These are phyloP conservation scores for Sebastes alutus DNA, from an alignment of 2,797 vertebrate species.

Conservation along the genomic window DNA sequence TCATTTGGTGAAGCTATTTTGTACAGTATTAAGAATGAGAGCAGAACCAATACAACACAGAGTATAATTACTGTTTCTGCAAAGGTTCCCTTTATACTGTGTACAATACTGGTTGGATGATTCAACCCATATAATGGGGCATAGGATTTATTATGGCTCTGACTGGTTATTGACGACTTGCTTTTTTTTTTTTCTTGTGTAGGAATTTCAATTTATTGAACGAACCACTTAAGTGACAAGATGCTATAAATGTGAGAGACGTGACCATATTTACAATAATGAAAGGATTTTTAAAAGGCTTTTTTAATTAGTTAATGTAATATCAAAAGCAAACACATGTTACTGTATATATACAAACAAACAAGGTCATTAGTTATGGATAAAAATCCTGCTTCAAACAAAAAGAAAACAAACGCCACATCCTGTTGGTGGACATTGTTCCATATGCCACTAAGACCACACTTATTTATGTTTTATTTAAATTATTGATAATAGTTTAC, in stretches of 20 bases:
- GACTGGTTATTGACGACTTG: neutral
- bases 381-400: neutral
- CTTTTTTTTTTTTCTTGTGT: neutral
- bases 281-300: neutral
- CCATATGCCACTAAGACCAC: neutral
- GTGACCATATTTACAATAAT: neutral
- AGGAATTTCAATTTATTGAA: neutral
- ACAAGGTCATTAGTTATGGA: neutral
- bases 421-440: neutral
- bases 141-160: neutral
- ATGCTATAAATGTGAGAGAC: neutral
- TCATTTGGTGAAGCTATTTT: neutral
- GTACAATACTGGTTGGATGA: neutral
- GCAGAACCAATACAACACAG: neutral
- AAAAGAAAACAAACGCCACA: neutral
- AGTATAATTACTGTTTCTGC: neutral
- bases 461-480: neutral
- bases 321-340: neutral
- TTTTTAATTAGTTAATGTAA: neutral
- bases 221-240: neutral
- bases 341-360: neutral
- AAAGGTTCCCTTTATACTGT: neutral
- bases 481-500: neutral
- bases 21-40: neutral
- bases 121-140: neutral